These are phyloP conservation scores for Polypterus senegalus DNA, from an alignment of 2,113 vertebrate genomes.

Conservation along the genomic window DNA sequence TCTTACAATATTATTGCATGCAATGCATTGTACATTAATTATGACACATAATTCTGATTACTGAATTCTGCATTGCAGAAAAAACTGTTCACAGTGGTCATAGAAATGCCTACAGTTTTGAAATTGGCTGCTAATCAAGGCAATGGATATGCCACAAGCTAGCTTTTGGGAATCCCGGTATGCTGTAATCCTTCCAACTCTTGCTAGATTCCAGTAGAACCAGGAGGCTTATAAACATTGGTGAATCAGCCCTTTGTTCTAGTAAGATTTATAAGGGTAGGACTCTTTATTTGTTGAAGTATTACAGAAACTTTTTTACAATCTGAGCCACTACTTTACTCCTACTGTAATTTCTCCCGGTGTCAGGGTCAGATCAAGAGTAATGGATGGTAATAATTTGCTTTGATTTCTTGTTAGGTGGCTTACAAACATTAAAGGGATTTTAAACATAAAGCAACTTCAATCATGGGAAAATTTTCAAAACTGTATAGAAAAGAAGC, in stretches of 20 bases:
- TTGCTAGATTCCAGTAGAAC: slow-evolving; percentile 6
- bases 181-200: slow-evolving; percentile 8
- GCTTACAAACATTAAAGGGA: too few relatives aligned
- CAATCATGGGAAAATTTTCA: too few relatives aligned
- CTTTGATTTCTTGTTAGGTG: too few relatives aligned
- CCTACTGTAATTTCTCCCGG: slow-evolving; percentile 1
- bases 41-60: not conserved
- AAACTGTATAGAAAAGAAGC: too few relatives aligned
- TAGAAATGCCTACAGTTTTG: slow-evolving; percentile 14
- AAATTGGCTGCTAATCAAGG: slow-evolving; percentile 12
- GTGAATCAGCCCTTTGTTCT: slow-evolving; percentile 9
- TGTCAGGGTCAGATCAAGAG: not conserved
- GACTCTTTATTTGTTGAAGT: slow-evolving; percentile 1
- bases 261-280: slow-evolving; percentile 3
- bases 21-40: not conserved
- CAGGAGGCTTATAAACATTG: not conserved
- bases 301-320: slow-evolving; percentile 8
- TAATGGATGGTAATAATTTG: not conserved
- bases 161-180: slow-evolving; percentile 14
- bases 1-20: too few relatives aligned
- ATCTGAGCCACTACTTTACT: slow-evolving; percentile 8
- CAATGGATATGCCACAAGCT: slow-evolving; percentile 12
- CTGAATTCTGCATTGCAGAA: slow-evolving; percentile 8
- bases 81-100: slow-evolving; percentile 8
- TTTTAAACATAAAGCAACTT: too few relatives aligned